Percentiles rank a stretch among this genome's conserved stretches.
These are phyloP conservation scores for Galbula dea DNA, from an alignment of 2,113 vertebrate genomes.

Conservation along the genomic window DNA sequence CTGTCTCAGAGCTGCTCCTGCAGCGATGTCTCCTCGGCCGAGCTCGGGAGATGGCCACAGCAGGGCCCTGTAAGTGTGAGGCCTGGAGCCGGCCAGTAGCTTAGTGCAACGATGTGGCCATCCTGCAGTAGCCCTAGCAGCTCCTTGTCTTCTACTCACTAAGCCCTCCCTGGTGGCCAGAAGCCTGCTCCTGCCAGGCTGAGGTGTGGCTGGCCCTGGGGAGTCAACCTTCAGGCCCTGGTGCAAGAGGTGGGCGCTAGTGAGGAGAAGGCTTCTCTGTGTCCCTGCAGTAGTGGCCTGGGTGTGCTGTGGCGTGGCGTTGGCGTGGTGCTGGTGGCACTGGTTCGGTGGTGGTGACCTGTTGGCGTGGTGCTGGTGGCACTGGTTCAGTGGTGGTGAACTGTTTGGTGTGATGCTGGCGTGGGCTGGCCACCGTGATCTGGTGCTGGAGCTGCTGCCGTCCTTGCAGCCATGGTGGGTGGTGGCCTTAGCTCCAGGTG, in stretches of 20 bases:
- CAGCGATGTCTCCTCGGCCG: conserved; percentile 72
- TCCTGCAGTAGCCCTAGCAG: not conserved
- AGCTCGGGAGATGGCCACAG: conserved; percentile 55
- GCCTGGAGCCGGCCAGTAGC: conserved; percentile 26
- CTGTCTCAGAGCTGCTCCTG: conserved; percentile 81
- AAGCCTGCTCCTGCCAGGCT: not conserved
- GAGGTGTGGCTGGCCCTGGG: not conserved
- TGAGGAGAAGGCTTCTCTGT: not conserved
- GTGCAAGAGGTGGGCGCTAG: not conserved
- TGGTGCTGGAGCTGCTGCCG: not conserved
- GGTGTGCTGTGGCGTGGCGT: not conserved
- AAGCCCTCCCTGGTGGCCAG: not conserved
- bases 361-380: rapidly evolving
- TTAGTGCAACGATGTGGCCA: not conserved
- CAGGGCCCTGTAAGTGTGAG: conserved; percentile 73
- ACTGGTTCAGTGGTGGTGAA: not conserved
- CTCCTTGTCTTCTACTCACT: not conserved
- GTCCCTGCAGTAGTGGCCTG: not conserved
- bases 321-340: not conserved
- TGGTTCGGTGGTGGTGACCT: not conserved
- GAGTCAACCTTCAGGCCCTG: rapidly evolving
- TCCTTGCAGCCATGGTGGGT: not conserved
- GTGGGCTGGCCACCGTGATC: not conserved
- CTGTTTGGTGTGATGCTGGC: not conserved
- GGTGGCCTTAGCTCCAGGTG: not conserved